Evolutionary conservation across 2,888 invertebrate species (phyloP), one percentile per base, ranked within the genome.

Genomic region (Reticulitermes lucifugus): DNA sequence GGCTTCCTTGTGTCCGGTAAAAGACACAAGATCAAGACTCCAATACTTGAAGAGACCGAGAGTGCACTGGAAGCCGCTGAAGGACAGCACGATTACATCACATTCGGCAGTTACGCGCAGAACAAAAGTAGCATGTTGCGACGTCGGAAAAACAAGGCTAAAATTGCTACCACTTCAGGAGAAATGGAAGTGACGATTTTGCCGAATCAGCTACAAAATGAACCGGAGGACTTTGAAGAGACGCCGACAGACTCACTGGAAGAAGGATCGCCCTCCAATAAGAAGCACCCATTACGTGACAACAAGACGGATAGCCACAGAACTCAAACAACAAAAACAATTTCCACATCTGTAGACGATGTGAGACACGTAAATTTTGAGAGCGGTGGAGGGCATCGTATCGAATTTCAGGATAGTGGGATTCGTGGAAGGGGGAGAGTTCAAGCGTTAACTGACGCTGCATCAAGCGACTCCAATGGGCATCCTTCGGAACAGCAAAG

Each of bases 21-120:
- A 71, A 82, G 87, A 79, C 86, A 88, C 81, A 88, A 89, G 85
- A 89, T 89, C 55, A 89, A 89, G 80, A 89, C 89, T 22, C 89
- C 89, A 1, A 89, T 89, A 43, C 86, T 89, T 51, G 89, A 89
- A 86, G 89, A 89, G 86, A 88, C 88, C 10, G 89, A 89, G 87
- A 89, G 88, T 83, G 86, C 87, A 5, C 71, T 86, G 29, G 87
- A 88, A 81, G 86, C 86, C 12, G 86, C 86, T 14, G 88, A 86
- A 55, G 46, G 86, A 18, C 84, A 86, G 35, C 73, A 81, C 65
- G 70, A 25, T 71, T 41, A 59, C n/a, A 35, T 18, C 10, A 25
- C 59, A 29, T 60, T 29, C 71, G n/a, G 70, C 21, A 71, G 41
- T n/a, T 87, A 87, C 75, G 59, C 86, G 4, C 87, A 87, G 73